These are phyloP conservation scores for Phrixothrix hirtus DNA, from an alignment of 2,888 invertebrate species.

Conservation along the genomic window DNA sequence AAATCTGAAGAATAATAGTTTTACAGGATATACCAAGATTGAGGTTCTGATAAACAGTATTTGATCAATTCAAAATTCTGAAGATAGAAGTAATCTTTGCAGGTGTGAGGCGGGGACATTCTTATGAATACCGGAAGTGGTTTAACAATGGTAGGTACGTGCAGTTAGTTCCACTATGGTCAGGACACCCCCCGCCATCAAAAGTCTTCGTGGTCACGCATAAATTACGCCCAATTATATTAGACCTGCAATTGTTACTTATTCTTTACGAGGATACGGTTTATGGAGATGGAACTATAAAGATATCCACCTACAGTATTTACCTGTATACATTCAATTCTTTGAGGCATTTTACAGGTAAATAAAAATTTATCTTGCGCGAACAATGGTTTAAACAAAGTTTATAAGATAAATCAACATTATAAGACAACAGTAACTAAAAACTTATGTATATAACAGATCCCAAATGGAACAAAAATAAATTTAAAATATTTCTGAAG, in stretches of 20 bases:
- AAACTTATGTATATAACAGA: no score
- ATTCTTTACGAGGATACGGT: constrained; percentile 35
- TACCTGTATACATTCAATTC: constrained; percentile 3
- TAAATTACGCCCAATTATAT: constrained; percentile 47
- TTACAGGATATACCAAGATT: no score
- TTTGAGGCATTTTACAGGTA: not conserved
- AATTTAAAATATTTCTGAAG: no score
- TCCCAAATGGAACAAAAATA: no score
- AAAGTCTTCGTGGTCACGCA: constrained; percentile 47
- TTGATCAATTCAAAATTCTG: no score
- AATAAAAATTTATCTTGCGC: not conserved
- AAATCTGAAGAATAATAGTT: no score
- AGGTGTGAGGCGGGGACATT: constrained; percentile 27
- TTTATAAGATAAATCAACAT: no score
- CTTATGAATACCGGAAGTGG: constrained; percentile 50
- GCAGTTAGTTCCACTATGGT: constrained; percentile 51
- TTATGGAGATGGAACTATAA: constrained; percentile 36
- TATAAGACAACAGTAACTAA: no score
- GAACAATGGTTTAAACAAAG: no score
- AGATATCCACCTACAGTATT: constrained; percentile 9
- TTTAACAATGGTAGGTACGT: constrained; percentile 52
- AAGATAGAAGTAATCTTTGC: no score
- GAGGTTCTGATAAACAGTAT: no score
- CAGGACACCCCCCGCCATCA: constrained; percentile 43
- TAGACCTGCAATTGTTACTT: constrained; percentile 18